Conservation (phyloP, 2,113 vertebrate genomes). For the Mungos mungo region DNA sequence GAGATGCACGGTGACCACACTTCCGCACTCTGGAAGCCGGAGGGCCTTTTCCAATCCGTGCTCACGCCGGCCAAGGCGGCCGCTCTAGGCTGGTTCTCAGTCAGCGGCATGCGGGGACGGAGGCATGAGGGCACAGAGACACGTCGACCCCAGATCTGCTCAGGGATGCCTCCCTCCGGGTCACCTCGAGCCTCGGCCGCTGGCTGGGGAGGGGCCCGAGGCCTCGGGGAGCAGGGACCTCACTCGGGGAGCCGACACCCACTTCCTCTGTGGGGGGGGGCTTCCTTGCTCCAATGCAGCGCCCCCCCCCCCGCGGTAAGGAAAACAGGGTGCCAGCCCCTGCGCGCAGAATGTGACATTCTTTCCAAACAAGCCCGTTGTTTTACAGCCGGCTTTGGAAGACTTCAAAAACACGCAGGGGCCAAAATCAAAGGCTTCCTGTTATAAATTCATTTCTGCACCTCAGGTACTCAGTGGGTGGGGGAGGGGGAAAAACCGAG, state of each 20-base stretch:
- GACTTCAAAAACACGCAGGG: slow-evolving; percentile 75
- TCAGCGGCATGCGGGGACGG: background rate
- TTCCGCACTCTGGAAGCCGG: background rate
- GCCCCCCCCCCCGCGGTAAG: background rate
- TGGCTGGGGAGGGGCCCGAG: background rate
- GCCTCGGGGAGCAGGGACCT: background rate
- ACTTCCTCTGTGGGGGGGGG: background rate
- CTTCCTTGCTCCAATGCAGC: background rate
- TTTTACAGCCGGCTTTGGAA: slow-evolving; percentile 52
- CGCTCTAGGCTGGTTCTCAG: too few relatives aligned
- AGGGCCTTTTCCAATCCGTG: background rate
- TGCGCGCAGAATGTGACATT: background rate
- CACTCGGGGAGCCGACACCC: background rate
- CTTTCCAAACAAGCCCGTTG: slow-evolving; percentile 13
- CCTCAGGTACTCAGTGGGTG: slow-evolving; percentile 75
- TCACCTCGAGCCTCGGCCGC: background rate
- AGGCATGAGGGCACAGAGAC: rapidly evolving
- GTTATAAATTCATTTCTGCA: slow-evolving; percentile 84
- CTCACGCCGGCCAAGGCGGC: rapidly evolving
- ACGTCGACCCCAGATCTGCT: rapidly evolving
- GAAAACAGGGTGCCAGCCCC: background rate
- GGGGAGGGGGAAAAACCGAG: slow-evolving; percentile 70
- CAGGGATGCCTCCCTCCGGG: rapidly evolving
- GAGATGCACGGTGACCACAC: rapidly evolving
- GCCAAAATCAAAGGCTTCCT: slow-evolving; percentile 88